phyloP scores from a whole-genome alignment of 2,888 invertebrate species.

The Kuschelorhynchus macadamiae region DNA sequence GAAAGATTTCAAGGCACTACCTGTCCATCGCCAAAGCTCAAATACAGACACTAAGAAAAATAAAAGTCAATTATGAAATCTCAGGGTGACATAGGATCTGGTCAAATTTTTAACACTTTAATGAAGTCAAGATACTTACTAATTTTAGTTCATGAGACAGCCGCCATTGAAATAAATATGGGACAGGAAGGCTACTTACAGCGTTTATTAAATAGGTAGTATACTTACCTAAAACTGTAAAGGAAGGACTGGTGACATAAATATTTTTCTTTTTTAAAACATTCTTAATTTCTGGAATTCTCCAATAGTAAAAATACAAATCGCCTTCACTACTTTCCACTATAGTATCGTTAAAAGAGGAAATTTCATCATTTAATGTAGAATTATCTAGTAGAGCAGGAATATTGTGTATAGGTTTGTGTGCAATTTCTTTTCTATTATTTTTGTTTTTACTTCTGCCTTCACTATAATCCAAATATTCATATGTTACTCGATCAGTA shows the following conservation, averaged over 20 bases:
- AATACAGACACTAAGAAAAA: no score
- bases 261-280: slow-evolving; percentile 56
- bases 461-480: slow-evolving; percentile 16
- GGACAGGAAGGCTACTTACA: no score
- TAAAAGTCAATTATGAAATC: no score
- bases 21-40: no score
- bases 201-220: no score
- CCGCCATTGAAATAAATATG: no score
- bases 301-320: slow-evolving; percentile 64
- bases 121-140: no score
- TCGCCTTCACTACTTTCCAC: slow-evolving; percentile 57
- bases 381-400: slow-evolving; percentile 13
- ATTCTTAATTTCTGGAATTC: slow-evolving; percentile 58
- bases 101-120: no score
- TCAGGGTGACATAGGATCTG: no score
- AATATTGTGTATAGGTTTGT: neutral
- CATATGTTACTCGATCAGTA: neutral
- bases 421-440: neutral
- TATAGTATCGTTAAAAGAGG: slow-evolving; percentile 60
- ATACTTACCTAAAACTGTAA: slow-evolving; percentile 56
- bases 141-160: no score
- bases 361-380: slow-evolving; percentile 54
- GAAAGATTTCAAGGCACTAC: no score
- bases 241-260: slow-evolving; percentile 58
- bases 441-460: neutral